These are phyloP conservation scores for Puma concolor DNA, from an alignment of 2,113 vertebrate genomes.

Conservation along the genomic window DNA sequence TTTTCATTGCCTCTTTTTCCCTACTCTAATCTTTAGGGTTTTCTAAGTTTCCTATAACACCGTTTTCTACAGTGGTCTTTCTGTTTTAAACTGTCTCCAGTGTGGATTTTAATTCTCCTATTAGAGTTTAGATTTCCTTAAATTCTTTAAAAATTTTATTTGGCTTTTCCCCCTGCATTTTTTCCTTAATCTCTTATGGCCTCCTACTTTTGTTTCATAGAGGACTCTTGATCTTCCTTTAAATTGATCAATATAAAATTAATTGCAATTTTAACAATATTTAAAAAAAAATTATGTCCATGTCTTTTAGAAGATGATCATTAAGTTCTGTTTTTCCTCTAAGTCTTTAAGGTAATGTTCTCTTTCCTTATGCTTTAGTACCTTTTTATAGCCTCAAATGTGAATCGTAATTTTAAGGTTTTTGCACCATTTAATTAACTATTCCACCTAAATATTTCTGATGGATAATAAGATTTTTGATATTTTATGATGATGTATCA, in stretches of 20 bases:
- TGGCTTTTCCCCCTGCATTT: background rate
- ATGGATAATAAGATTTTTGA: slow-evolving; percentile 45
- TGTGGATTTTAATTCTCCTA: slow-evolving; percentile 29
- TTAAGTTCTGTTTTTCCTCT: background rate
- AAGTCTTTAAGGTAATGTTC: slow-evolving; percentile 44
- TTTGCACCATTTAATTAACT: slow-evolving; percentile 53
- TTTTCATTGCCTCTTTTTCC: background rate
- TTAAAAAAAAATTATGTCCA: background rate
- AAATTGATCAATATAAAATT: background rate
- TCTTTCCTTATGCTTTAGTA: slow-evolving; percentile 47
- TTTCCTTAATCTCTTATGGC: background rate
- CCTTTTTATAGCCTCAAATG: slow-evolving; percentile 58
- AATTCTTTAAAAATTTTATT: background rate
- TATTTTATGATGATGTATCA: slow-evolving; percentile 27
- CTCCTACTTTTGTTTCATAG: background rate
- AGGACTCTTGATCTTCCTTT: background rate
- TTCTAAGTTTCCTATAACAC: background rate
- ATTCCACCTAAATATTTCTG: slow-evolving; percentile 15
- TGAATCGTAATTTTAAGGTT: slow-evolving; percentile 47
- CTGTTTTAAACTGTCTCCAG: background rate
- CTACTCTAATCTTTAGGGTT: background rate
- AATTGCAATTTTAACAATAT: slow-evolving; percentile 26
- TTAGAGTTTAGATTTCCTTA: background rate
- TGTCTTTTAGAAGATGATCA: slow-evolving; percentile 24
- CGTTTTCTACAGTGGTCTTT: slow-evolving; percentile 7